Evolutionary conservation across 2,797 vertebrate species (phyloP), one percentile per base, ranked within the genome.

Genomic region (Trematomus bernacchii): DNA sequence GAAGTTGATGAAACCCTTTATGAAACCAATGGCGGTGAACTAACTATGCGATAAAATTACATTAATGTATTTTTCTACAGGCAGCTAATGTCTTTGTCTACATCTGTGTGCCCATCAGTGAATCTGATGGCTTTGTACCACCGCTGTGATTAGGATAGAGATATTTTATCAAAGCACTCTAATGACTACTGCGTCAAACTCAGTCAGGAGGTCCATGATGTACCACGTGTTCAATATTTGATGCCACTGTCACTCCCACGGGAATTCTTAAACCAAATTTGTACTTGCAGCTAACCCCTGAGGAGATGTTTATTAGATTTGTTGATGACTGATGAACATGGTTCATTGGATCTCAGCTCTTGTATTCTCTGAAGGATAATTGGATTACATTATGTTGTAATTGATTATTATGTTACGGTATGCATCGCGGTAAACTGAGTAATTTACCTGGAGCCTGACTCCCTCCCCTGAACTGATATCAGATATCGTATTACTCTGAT

Each of bases 221-320:
- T 40, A 77, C 84, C 88, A 84, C 80, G 54, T 91, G 90, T 88
- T 87, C 73, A 81, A 73, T 84, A 78, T 88, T 85, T 92, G 88
- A 93, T 91, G 86, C 87, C 83, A 70, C 73, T 51, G 76, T 63
- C 73, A 21, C 77, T 90, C 93, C 92, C 89, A 77, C 68, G 87
- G 92, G 92, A 94, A 89, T 91, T 78, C 87, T 82, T 63, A 83
- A 94, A 92, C 90, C 89, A 88, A 80, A 92, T 94, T 92, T 93
- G 84, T 90, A 89, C 87, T 84, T 73, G 75, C 87, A 89, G 65
- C 79, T 58, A 84, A 83, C 75, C 91, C 92, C 91, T 10, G 21
- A 84, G 88, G 92, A 92, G 88, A 92, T 79, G 82, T 88, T 89
- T 94, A 95, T 95, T 95, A 91, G 91, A 95, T 96, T 94, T 90